phyloP scores from a whole-genome alignment of 2,888 invertebrate genomes.

The Philhelius pedissequus region DNA sequence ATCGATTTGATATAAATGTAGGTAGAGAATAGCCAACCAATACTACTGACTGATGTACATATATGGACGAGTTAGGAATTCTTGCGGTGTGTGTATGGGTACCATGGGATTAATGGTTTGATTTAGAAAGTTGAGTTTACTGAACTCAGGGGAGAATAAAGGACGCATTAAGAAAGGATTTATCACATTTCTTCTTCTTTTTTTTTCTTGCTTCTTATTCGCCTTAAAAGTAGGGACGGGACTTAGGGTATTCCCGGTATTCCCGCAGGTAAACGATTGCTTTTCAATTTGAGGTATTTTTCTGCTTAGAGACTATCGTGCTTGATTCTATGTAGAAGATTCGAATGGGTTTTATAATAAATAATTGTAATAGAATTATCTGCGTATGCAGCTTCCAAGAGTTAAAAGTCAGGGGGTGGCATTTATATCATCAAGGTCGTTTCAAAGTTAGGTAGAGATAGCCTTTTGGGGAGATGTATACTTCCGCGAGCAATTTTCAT shows the following conservation, averaged over 20 bases:
- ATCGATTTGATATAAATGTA: not conserved
- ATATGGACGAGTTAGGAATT: constrained; percentile 11
- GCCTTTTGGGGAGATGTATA: too few relatives aligned
- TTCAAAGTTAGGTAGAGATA: too few relatives aligned
- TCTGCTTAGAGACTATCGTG: not conserved
- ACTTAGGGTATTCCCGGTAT: not conserved
- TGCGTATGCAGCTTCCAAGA: too few relatives aligned
- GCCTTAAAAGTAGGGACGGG: not conserved
- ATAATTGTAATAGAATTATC: not conserved
- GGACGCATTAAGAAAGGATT: constrained; percentile 54
- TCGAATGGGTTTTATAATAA: not conserved
- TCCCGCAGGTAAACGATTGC: constrained; percentile 45
- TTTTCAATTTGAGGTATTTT: constrained; percentile 48
- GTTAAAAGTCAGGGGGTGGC: too few relatives aligned
- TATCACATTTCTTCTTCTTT: constrained; percentile 33
- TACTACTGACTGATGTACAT: too few relatives aligned
- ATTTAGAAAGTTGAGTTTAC: constrained; percentile 56
- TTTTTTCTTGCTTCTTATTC: not conserved
- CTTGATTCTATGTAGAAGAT: not conserved
- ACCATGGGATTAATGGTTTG: constrained; percentile 60
- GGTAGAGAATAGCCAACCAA: not conserved
- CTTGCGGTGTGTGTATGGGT: not conserved
- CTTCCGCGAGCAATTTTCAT: too few relatives aligned
- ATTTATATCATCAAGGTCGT: too few relatives aligned
- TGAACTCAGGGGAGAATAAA: constrained; percentile 32